Percentiles rank a stretch among this genome's conserved stretches.
These are phyloP conservation scores for Microhierax caerulescens DNA, from an alignment of 2,797 vertebrate species.

Conservation along the genomic window DNA sequence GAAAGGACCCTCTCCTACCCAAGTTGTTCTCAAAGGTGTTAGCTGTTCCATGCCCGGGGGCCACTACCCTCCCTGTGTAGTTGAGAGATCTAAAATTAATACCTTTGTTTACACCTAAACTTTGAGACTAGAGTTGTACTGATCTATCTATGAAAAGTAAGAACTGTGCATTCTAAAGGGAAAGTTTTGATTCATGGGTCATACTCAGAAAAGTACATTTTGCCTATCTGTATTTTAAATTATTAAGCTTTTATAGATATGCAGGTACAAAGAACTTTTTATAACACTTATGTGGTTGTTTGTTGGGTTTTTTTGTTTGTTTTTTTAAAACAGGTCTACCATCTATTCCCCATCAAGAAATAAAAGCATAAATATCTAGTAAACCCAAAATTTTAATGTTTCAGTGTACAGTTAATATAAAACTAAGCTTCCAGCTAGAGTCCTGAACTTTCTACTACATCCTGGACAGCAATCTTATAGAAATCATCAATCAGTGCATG, in stretches of 20 bases:
- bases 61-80: neutral
- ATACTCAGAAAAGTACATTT: neutral
- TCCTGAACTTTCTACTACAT: neutral
- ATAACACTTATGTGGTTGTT: rapidly evolving
- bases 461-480: neutral
- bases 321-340: neutral
- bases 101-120: neutral
- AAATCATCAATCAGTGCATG: neutral
- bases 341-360: neutral
- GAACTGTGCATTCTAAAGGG: neutral
- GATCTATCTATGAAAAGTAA: neutral
- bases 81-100: conserved; percentile 6
- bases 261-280: neutral
- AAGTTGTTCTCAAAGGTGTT: neutral
- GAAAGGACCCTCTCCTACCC: neutral
- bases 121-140: neutral
- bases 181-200: neutral
- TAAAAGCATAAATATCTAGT: neutral
- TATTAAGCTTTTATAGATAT: neutral
- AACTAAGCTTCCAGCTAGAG: neutral
- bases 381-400: neutral
- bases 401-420: neutral
- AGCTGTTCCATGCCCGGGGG: neutral
- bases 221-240: neutral
- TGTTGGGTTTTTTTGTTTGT: neutral